A percentile compares a stretch with the other conserved stretches of the same genome.
Conservation (phyloP, 2,113 vertebrate species). For the Symphodus melops region DNA sequence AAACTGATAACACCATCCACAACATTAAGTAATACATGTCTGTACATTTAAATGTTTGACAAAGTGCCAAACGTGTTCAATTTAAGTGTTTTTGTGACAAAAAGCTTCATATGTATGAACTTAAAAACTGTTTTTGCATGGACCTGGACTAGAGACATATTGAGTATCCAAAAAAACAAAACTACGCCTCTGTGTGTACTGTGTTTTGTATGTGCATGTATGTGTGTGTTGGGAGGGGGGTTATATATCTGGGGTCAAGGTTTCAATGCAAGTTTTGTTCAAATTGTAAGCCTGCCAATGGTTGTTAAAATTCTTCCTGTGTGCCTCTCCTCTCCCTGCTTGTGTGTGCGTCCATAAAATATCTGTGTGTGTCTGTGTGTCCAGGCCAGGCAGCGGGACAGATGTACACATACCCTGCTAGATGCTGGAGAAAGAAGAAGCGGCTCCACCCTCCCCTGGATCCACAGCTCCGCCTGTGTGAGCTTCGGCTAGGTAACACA, state of each 20-base stretch:
- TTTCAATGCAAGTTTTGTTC: constrained; percentile 56
- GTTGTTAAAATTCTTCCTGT: constrained; percentile 68
- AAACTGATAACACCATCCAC: neutral
- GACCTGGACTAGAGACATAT: constrained; percentile 36
- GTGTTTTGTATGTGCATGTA: constrained; percentile 16
- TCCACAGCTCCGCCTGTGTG: constrained; percentile 94
- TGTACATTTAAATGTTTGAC: no score
- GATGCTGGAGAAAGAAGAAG: constrained; percentile 98
- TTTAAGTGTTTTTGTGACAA: neutral
- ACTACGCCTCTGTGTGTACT: constrained; percentile 8
- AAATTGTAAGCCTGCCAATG: constrained; percentile 38
- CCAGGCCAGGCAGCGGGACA: constrained; percentile 94
- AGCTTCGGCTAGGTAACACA: constrained; percentile 81
- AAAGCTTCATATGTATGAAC: constrained; percentile 14
- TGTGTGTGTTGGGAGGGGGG: neutral
- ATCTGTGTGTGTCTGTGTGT: constrained; percentile 50
- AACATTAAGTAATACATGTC: neutral
- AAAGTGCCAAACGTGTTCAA: neutral
- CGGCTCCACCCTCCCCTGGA: constrained; percentile 95
- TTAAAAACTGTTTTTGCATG: constrained; percentile 7
- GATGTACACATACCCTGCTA: constrained; percentile 97
- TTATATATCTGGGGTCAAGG: neutral
- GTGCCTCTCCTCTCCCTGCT: constrained; percentile 33
- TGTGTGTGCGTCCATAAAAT: constrained; percentile 28
- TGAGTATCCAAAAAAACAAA: constrained; percentile 43